phyloP scores from a whole-genome alignment of 2,797 vertebrate species.

The Sylvilagus floridanus region DNA sequence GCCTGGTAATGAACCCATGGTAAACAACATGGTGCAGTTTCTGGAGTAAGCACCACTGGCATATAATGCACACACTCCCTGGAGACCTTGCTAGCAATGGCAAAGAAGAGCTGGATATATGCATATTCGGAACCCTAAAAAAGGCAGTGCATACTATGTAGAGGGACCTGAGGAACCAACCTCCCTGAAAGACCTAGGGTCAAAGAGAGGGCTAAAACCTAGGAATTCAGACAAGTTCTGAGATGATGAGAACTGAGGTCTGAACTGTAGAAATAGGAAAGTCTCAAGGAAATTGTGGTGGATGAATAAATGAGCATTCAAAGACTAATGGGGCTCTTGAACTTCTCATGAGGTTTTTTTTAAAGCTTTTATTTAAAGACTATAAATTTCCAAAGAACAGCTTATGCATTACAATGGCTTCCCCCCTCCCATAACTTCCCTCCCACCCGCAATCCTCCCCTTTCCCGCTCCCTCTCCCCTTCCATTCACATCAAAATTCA shows the following conservation, averaged over 20 bases:
- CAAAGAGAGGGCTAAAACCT: not conserved
- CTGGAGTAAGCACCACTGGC: not conserved
- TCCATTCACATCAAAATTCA: too few relatives aligned
- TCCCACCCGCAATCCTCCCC: too few relatives aligned
- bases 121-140: not conserved
- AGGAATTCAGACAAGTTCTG: not conserved
- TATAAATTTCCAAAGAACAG: too few relatives aligned
- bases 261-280: not conserved
- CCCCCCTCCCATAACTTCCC: too few relatives aligned
- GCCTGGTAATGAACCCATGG: not conserved
- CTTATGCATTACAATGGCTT: too few relatives aligned
- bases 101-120: not conserved
- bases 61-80: rapidly evolving
- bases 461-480: too few relatives aligned
- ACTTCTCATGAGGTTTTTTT: not conserved
- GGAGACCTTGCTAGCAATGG: not conserved
- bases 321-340: not conserved
- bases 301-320: not conserved
- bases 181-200: not conserved
- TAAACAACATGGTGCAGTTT: not conserved
- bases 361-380: too few relatives aligned
- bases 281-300: not conserved
- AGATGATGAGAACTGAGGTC: not conserved
- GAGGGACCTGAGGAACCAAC: not conserved
- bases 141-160: not conserved